phyloP scores from a whole-genome alignment of 2,113 vertebrate species.

The Hydrochoerus hydrochaeris region DNA sequence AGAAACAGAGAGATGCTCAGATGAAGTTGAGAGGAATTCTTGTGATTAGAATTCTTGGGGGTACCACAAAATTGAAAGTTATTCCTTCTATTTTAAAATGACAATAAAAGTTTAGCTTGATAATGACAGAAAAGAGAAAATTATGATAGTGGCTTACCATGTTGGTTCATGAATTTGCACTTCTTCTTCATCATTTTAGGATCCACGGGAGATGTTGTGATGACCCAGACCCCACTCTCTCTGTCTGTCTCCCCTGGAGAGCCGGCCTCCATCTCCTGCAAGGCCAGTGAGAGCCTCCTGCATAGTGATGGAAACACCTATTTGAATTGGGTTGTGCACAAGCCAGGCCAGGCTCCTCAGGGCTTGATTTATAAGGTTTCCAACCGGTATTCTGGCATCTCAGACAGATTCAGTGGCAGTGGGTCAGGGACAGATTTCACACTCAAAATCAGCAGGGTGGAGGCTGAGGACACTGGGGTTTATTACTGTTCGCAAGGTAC shows the following conservation, averaged over 20 bases:
- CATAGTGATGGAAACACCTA: too few species aligned
- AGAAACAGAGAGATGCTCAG: rapidly evolving
- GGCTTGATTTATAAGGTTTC: not conserved
- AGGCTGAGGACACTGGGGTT: too few species aligned
- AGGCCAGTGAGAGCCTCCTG: too few species aligned
- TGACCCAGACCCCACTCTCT: too few species aligned
- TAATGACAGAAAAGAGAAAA: not conserved
- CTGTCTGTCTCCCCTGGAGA: too few species aligned
- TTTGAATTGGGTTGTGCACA: too few species aligned
- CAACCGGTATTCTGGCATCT: rapidly evolving
- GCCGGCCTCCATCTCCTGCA: too few species aligned
- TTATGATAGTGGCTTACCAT: too few species aligned
- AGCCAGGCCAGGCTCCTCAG: not conserved
- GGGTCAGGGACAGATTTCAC: too few species aligned
- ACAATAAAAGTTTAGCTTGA: not conserved
- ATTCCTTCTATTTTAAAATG: not conserved
- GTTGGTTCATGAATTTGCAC: not conserved
- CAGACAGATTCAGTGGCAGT: too few species aligned
- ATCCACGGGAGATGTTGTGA: not conserved
- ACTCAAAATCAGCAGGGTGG: too few species aligned
- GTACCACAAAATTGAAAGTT: not conserved
- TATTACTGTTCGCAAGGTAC: too few species aligned
- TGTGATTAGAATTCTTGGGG: not conserved
- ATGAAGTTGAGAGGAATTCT: not conserved
- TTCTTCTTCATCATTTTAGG: not conserved